Evolutionary conservation across 2,113 vertebrate species (phyloP).

Genomic region (Hyperopisus bebe): DNA sequence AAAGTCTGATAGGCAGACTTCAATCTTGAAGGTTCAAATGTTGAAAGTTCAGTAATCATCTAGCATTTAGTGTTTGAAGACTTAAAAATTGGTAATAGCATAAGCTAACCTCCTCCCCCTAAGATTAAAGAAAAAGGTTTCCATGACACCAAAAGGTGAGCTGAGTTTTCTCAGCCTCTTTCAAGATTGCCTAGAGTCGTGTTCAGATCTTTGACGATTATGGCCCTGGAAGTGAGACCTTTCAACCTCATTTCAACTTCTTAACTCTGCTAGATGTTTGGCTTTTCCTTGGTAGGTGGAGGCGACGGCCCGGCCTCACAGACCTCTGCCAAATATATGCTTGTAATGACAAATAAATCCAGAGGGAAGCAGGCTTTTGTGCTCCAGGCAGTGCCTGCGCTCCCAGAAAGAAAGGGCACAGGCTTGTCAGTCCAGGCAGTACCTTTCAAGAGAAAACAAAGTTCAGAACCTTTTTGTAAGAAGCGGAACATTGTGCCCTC

Average conservation of each 20-base stretch:
- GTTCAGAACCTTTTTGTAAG: neutral
- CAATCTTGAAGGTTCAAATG: neutral
- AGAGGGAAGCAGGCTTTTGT: neutral
- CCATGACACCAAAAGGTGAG: neutral
- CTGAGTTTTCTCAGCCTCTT: neutral
- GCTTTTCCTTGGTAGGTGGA: neutral
- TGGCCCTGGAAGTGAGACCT: neutral
- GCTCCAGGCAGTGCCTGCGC: neutral
- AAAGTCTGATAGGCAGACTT: neutral
- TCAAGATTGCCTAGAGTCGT: neutral
- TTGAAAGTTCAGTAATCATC: neutral
- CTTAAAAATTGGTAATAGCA: neutral
- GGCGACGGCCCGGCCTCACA: neutral
- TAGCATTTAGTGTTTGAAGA: neutral
- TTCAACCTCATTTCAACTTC: neutral
- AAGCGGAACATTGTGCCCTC: neutral
- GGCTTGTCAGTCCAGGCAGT: neutral
- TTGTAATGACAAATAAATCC: slow-evolving; percentile 1
- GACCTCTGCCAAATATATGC: neutral
- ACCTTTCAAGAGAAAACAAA: neutral
- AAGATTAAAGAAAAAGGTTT: neutral
- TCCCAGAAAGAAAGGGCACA: neutral
- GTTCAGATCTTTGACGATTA: neutral
- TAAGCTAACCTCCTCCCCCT: neutral
- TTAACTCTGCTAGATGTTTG: neutral